Conservation (phyloP, 2,797 vertebrate genomes). For the Cuniculus paca region DNA sequence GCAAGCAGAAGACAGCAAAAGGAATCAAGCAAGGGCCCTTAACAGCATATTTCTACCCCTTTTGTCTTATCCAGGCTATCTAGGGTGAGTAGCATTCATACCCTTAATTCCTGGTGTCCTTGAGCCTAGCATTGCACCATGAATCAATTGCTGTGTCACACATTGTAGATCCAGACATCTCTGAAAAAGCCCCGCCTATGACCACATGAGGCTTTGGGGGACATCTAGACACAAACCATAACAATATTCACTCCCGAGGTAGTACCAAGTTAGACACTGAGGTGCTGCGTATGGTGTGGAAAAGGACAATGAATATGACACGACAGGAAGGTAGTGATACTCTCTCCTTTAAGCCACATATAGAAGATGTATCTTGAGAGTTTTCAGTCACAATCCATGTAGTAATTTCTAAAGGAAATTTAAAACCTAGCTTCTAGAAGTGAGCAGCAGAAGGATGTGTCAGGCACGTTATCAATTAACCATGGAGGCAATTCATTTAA, state of each 20-base stretch:
- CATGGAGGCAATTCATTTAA: conserved; percentile 35
- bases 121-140: neutral
- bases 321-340: neutral
- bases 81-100: neutral
- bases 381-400: neutral
- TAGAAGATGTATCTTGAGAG: conserved; percentile 7
- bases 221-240: neutral
- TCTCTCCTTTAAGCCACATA: neutral
- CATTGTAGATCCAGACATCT: neutral
- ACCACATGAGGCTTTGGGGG: neutral
- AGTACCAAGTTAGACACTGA: neutral
- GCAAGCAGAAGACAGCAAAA: neutral
- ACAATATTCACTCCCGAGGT: conserved; percentile 40
- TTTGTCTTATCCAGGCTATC: neutral
- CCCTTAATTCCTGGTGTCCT: neutral
- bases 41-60: neutral
- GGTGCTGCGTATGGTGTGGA: neutral
- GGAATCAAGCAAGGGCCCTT: neutral
- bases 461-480: conserved; percentile 43
- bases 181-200: neutral
- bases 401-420: conserved; percentile 44
- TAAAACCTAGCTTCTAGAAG: conserved; percentile 40
- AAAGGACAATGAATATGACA: neutral
- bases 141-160: neutral
- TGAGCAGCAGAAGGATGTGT: neutral